Percentiles rank a stretch among this genome's conserved stretches.
Evolutionary conservation across 2,113 vertebrate species (phyloP).

Genomic region (Delphinapterus leucas): DNA sequence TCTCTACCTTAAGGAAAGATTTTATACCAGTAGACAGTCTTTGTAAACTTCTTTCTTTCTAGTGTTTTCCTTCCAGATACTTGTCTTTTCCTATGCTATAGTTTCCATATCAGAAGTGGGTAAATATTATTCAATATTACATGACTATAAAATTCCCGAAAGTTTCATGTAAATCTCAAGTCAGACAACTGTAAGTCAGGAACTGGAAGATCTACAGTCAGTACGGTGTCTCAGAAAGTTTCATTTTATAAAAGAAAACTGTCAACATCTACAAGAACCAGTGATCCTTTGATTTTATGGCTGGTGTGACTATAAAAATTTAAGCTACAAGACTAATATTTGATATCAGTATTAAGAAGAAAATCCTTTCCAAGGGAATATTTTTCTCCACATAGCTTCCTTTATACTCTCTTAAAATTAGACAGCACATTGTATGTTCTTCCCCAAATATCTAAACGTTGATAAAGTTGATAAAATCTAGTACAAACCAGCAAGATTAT

Average conservation of each 20-base stretch:
- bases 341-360: not conserved
- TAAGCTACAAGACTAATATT: not conserved
- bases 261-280: not conserved
- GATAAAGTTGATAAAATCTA: not conserved
- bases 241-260: constrained; percentile 23
- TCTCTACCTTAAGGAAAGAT: not conserved
- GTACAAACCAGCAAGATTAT: not conserved
- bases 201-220: not conserved
- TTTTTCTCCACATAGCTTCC: not conserved
- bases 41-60: not conserved
- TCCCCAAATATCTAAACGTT: not conserved
- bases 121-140: not conserved
- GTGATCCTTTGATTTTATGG: not conserved
- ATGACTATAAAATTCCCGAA: not conserved
- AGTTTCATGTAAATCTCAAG: not conserved
- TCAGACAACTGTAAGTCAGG: not conserved
- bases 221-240: not conserved
- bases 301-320: not conserved
- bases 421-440: not conserved
- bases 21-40: not conserved
- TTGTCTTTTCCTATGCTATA: not conserved
- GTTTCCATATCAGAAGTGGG: not conserved
- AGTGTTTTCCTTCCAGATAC: not conserved
- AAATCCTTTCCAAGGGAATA: not conserved
- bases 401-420: not conserved